Conservation (phyloP, 2,797 vertebrate species). For the Mionectes olivaceus region DNA sequence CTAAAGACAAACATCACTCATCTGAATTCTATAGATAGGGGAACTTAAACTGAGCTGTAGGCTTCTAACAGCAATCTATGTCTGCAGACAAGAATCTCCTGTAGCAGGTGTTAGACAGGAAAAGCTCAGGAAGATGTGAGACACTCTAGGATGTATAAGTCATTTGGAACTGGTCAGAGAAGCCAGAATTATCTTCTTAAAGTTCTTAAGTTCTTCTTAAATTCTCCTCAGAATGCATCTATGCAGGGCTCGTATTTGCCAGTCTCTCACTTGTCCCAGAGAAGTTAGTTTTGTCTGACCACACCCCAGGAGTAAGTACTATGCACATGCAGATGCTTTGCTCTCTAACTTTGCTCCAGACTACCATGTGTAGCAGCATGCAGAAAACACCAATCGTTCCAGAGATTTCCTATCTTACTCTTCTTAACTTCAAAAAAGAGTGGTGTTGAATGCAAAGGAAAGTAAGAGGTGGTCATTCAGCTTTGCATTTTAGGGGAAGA, state of each 20-base stretch:
- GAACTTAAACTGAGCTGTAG: neutral
- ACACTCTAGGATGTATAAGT: neutral
- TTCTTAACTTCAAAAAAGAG: neutral
- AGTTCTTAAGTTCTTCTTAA: neutral
- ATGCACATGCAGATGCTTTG: accelerated
- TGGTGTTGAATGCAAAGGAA: neutral
- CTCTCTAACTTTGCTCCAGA: neutral
- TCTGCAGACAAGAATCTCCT: neutral
- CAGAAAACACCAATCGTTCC: neutral
- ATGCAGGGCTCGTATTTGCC: neutral
- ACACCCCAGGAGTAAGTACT: neutral
- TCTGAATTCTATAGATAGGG: neutral
- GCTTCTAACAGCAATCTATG: accelerated
- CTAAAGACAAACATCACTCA: neutral
- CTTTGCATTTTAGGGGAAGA: neutral
- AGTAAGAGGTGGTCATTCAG: neutral
- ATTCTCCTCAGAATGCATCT: neutral
- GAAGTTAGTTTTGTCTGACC: neutral
- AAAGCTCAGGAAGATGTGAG: neutral
- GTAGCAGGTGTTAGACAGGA: neutral
- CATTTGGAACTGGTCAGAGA: neutral
- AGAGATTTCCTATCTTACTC: neutral
- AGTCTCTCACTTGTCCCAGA: neutral
- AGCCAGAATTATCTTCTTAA: neutral
- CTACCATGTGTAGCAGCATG: accelerated